Evolutionary conservation across 2,888 invertebrate genomes (phyloP).

Genomic region (Aelia acuminata): DNA sequence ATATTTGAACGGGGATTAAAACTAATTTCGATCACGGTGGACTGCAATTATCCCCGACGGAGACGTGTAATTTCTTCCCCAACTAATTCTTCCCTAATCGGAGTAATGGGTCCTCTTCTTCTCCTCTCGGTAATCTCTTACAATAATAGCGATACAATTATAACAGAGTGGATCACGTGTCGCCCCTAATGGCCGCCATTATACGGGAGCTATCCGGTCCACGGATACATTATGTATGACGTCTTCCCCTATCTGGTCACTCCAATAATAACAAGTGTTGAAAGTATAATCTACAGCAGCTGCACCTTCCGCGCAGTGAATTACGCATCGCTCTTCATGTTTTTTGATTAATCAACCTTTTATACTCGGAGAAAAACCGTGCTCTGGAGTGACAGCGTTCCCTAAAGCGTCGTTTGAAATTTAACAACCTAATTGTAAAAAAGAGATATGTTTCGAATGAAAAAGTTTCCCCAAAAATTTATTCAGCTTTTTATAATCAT

Average conservation of each 20-base stretch:
- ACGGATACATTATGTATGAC: conserved; percentile 41
- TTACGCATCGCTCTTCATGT: background rate
- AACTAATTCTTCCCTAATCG: conserved; percentile 57
- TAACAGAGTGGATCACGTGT: conserved; percentile 54
- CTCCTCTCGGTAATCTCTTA: conserved; percentile 39
- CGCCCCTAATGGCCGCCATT: conserved; percentile 47
- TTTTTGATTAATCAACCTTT: background rate
- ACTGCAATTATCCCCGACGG: conserved; percentile 31
- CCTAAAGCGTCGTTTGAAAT: background rate
- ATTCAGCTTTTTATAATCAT: no score
- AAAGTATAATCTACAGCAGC: conserved; percentile 45
- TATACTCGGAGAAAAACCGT: background rate
- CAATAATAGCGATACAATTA: conserved; percentile 58
- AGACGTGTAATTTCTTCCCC: conserved; percentile 49
- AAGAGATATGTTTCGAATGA: no score
- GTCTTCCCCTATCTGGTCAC: conserved; percentile 15
- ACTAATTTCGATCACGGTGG: background rate
- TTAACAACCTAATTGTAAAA: no score
- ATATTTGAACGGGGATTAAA: conserved; percentile 15
- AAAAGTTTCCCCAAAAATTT: no score
- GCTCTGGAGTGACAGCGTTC: background rate
- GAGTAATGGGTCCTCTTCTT: conserved; percentile 50
- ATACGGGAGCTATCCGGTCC: conserved; percentile 41
- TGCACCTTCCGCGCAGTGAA: conserved; percentile 27
- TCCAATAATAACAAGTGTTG: conserved; percentile 48